Evolutionary conservation across 2,113 vertebrate genomes (phyloP).

Genomic region (Megalops atlanticus): DNA sequence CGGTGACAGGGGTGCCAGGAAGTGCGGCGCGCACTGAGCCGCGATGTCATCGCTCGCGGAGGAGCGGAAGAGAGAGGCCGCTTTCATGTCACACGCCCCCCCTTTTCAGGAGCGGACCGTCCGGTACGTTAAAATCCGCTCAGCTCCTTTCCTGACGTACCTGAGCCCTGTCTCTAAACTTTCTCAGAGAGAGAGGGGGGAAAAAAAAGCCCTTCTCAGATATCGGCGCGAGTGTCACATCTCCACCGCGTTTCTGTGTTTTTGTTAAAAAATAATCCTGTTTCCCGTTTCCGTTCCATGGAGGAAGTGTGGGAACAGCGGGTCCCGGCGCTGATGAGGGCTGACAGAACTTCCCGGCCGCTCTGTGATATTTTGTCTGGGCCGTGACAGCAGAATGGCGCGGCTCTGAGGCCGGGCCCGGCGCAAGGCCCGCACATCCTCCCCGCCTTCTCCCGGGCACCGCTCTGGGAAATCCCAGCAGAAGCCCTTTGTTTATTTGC

Average conservation of each 20-base stretch:
- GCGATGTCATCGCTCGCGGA: too few species aligned
- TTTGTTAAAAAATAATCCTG: neutral
- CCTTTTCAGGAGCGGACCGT: too few species aligned
- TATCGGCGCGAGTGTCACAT: too few species aligned
- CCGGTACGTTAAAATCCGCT: too few species aligned
- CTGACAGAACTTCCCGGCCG: neutral
- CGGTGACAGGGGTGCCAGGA: too few species aligned
- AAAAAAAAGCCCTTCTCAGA: too few species aligned
- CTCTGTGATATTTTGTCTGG: neutral
- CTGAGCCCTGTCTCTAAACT: too few species aligned
- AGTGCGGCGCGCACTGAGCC: too few species aligned
- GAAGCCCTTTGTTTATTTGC: neutral
- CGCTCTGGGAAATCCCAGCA: neutral
- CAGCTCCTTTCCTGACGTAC: too few species aligned
- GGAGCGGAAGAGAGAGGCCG: too few species aligned
- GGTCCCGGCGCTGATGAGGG: neutral
- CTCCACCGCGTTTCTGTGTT: neutral
- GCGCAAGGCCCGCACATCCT: neutral
- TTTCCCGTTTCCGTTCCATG: slow-evolving; percentile 19
- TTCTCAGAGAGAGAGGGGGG: too few species aligned
- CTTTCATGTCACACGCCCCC: neutral
- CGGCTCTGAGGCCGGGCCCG: neutral
- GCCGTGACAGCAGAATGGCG: neutral
- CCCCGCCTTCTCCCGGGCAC: neutral
- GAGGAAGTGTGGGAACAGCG: neutral